These are phyloP conservation scores for Calcarius lapponicus DNA, from an alignment of 2,797 vertebrate genomes.

Conservation along the genomic window DNA sequence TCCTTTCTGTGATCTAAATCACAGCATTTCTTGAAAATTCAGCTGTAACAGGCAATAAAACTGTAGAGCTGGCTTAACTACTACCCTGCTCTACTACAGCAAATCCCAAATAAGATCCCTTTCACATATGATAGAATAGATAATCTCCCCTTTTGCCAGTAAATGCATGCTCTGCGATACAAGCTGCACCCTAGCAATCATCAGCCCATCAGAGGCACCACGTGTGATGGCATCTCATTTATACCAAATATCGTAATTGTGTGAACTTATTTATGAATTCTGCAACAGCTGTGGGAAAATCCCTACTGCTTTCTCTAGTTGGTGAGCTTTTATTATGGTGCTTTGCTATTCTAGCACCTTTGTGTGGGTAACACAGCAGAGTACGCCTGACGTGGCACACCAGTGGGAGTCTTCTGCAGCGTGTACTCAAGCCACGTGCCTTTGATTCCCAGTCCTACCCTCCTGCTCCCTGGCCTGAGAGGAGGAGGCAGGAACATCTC, in stretches of 20 bases:
- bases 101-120: slow-evolving; percentile 22
- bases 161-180: background rate
- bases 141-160: background rate
- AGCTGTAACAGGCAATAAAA: slow-evolving; percentile 56
- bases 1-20: slow-evolving; percentile 51
- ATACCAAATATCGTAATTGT: background rate
- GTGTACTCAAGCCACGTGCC: background rate
- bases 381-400: background rate
- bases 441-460: background rate
- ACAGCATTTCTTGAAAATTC: slow-evolving; percentile 60
- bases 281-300: background rate
- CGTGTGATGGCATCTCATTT: background rate
- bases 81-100: background rate
- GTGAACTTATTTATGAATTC: slow-evolving; percentile 11
- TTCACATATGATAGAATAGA: background rate
- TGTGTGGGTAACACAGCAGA: background rate
- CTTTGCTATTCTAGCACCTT: background rate
- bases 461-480: background rate
- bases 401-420: background rate
- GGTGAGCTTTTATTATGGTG: background rate
- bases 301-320: background rate
- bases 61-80: slow-evolving; percentile 43
- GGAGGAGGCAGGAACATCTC: background rate
- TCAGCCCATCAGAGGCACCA: background rate
- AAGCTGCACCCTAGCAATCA: background rate